These are phyloP conservation scores for Morone saxatilis DNA, from an alignment of 2,113 vertebrate genomes.

Conservation along the genomic window DNA sequence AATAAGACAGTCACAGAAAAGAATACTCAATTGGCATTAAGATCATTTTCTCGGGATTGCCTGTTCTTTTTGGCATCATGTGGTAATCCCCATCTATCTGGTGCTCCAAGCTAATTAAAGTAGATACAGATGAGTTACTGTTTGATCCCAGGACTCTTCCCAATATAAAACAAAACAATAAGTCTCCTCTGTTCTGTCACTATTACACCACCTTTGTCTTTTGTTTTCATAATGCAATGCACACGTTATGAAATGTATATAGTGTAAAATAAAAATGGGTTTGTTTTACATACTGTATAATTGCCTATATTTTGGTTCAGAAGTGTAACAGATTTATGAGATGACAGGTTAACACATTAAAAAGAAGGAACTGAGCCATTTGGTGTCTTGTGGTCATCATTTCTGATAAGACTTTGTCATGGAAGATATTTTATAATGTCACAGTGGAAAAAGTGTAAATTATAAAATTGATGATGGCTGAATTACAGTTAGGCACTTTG, in stretches of 20 bases:
- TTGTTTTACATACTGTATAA: slow-evolving; percentile 89
- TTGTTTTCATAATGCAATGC: slow-evolving; percentile 79
- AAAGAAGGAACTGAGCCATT: slow-evolving; percentile 73
- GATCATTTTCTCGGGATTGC: not conserved
- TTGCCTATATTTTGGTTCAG: slow-evolving; percentile 87
- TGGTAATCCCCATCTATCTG: not conserved
- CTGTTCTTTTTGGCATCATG: not conserved
- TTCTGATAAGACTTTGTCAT: not conserved
- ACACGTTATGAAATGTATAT: slow-evolving; percentile 85
- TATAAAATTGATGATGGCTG: too few species aligned
- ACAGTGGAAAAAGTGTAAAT: too few species aligned
- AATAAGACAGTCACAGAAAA: not conserved
- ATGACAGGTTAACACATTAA: slow-evolving; percentile 86
- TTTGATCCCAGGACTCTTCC: slow-evolving; percentile 33
- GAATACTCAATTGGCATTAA: not conserved
- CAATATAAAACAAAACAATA: slow-evolving; percentile 12
- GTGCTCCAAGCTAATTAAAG: slow-evolving; percentile 15
- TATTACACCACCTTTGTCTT: slow-evolving; percentile 62
- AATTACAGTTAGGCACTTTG: too few species aligned
- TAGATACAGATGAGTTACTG: not conserved
- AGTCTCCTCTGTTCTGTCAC: slow-evolving; percentile 61
- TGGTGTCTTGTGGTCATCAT: slow-evolving; percentile 33
- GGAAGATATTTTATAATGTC: too few species aligned
- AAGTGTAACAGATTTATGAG: slow-evolving; percentile 87
- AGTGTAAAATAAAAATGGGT: slow-evolving; percentile 88